Evolutionary conservation across 2,888 invertebrate genomes (phyloP), one percentile per base, ranked within the genome.

Genomic region (Drosophila neotestacea): DNA sequence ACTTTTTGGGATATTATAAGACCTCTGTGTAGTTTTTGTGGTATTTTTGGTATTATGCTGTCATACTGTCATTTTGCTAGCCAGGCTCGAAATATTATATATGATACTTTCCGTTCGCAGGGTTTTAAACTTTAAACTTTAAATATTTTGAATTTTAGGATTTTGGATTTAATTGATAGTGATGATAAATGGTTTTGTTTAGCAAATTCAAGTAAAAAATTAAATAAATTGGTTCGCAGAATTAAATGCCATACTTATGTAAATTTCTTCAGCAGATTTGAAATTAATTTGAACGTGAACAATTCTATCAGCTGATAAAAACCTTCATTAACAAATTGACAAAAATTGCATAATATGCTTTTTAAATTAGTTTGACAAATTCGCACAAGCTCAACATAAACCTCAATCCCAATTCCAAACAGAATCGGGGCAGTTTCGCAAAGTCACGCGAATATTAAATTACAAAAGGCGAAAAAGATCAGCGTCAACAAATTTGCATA

Each of bases 371-470:
- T n/a, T 39, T 47, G 28, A 10, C 46, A 47, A 62, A 62, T 62
- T 62, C 46, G 32, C 46, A 22, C 55, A 30, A 32, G 39, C 39
- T 4, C 36, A 46, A 28, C 56, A 30, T 27, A 9, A 28, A 44
- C 11, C 42, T n/a, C 51, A 54, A 36, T 28, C 54, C n/a, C 7
- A 28, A 32, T 6, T 42, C 4, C 13, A 61, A 27, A 38, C 38
- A 11, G 27, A 47, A 38, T 47, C 64, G 79, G 42, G 60, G 52
- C 34, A 32, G 28, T 46, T 66, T 70, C 44, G 48, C 66, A 44
- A 73, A 70, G 22, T 90, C 90, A 73, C 88, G 91, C 91, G 91
- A 67, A 81, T 90, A 90, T 89, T 77, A 74, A 79, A 89, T 89
- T 90, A 89, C 88, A 80, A 67, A 38, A 42, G 66, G 55, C 27